These are phyloP conservation scores for Tragelaphus buxtoni DNA, from an alignment of 2,113 vertebrate species.

Conservation along the genomic window DNA sequence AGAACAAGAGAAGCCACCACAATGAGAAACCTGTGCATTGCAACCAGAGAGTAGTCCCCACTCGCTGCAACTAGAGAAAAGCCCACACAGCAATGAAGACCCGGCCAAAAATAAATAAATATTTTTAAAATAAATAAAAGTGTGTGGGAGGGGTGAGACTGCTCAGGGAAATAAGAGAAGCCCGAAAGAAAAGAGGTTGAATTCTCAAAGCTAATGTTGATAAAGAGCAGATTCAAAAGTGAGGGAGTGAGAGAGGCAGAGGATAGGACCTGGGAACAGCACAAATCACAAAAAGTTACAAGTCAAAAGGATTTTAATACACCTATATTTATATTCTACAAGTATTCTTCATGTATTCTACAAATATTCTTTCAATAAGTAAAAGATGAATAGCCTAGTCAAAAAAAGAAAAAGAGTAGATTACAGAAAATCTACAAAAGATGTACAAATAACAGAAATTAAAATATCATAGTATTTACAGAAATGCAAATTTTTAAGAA, in stretches of 20 bases:
- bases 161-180: background rate
- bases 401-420: background rate
- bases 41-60: background rate
- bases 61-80: background rate
- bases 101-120: background rate
- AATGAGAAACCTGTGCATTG: background rate
- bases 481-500: constrained; percentile 1
- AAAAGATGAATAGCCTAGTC: background rate
- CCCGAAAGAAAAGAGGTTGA: background rate
- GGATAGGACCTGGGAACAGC: background rate
- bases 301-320: background rate
- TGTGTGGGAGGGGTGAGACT: background rate
- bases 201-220: background rate
- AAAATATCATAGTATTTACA: background rate
- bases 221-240: background rate
- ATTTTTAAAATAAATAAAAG: background rate
- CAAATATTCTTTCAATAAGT: background rate
- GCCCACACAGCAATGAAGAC: background rate
- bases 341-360: background rate
- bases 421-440: background rate
- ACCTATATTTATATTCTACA: background rate
- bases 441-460: background rate
- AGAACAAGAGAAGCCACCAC: background rate
- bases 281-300: background rate
- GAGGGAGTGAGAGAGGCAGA: background rate